phyloP scores from a whole-genome alignment of 2,797 vertebrate genomes.

The Cetoscarus ocellatus region DNA sequence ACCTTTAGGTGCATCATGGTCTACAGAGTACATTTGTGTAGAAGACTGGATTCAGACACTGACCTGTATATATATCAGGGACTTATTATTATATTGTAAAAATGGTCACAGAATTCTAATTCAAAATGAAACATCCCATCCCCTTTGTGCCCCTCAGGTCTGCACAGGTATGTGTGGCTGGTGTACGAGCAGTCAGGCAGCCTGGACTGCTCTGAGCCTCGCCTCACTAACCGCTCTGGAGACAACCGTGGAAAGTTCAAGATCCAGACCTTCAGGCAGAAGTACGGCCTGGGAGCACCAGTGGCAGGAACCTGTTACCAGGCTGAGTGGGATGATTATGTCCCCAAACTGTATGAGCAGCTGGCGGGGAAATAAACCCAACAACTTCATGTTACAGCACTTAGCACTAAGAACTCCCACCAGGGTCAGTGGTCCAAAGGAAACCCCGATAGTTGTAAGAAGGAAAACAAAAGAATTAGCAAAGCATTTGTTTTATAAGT shows the following conservation, averaged over 20 bases:
- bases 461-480: background rate
- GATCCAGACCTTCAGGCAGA: conserved; percentile 89
- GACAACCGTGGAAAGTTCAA: conserved; percentile 92
- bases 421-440: background rate
- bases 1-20: too few species aligned
- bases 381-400: fast-evolving
- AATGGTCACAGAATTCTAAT: background rate
- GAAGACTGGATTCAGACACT: too few species aligned
- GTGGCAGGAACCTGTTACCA: conserved; percentile 95
- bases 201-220: conserved; percentile 86
- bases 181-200: conserved; percentile 91
- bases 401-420: conserved; percentile 5
- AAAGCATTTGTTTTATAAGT: conserved; percentile 10
- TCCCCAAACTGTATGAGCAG: conserved; percentile 95
- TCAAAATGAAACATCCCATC: background rate
- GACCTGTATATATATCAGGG: too few species aligned
- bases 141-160: conserved; percentile 79
- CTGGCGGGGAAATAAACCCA: conserved; percentile 88
- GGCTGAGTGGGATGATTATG: conserved; percentile 96
- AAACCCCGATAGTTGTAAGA: background rate
- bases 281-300: conserved; percentile 88
- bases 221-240: conserved; percentile 90
- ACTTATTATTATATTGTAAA: too few species aligned
- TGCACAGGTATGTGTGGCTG: conserved; percentile 97
- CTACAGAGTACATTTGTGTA: too few species aligned